Percentiles rank a stretch among this genome's conserved stretches.
phyloP scores from a whole-genome alignment of 2,888 invertebrate genomes.

The Masnerella sp. region DNA sequence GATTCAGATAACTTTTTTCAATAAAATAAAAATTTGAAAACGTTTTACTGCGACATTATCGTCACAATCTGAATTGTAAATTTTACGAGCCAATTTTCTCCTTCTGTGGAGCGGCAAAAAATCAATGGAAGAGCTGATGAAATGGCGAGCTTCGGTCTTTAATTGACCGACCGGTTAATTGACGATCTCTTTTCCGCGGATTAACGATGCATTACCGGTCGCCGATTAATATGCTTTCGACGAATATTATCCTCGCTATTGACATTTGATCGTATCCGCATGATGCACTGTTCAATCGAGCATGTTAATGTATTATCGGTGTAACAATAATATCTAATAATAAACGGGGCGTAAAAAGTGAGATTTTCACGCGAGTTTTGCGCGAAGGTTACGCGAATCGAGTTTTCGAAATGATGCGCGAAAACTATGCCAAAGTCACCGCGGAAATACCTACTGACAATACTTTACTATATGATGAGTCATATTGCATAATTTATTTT shows the following conservation, averaged over 20 bases:
- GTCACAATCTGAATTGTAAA: not conserved
- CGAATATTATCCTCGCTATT: constrained; percentile 25
- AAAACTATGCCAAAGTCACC: constrained; percentile 37
- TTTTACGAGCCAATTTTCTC: not conserved
- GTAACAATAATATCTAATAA: constrained; percentile 36
- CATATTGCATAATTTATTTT: not conserved
- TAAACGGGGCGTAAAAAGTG: constrained; percentile 22
- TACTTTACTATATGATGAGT: not conserved
- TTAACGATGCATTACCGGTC: not conserved
- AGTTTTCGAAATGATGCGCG: constrained; percentile 23
- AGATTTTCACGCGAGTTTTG: constrained; percentile 17
- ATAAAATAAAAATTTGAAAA: not conserved
- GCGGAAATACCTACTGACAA: constrained; percentile 9
- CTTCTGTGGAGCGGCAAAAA: too few species aligned
- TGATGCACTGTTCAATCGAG: constrained; percentile 28
- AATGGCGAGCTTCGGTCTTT: not conserved
- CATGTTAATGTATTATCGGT: constrained; percentile 17
- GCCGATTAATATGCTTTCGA: constrained; percentile 22
- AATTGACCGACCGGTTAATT: not conserved
- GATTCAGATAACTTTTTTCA: not conserved
- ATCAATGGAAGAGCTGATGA: not conserved
- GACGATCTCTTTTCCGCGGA: constrained; percentile 2
- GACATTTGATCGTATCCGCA: constrained; percentile 31
- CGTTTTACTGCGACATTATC: too few species aligned
- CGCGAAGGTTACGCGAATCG: constrained; percentile 25